Evolutionary conservation across 2,888 invertebrate species (phyloP), one percentile per base, ranked within the genome.

Genomic region (Halictus quadricinctus): DNA sequence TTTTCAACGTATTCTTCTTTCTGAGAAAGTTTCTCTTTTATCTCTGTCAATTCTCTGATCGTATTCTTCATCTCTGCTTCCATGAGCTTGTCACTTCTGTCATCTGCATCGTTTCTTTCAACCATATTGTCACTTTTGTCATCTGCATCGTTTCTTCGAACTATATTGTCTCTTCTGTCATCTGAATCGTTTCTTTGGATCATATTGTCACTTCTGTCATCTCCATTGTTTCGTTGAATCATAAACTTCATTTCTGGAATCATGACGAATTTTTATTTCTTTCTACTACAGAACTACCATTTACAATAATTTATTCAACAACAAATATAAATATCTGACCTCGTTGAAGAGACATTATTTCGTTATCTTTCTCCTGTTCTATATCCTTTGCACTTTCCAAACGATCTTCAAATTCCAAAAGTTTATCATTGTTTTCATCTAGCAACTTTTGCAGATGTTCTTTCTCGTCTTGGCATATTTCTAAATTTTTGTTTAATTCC

Each of bases 361-460:
- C 94, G 3, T 54, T 79, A 64, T 94, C 94, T 85, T 92, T 94
- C 3, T 94, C 94, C 46, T 87, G 86, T 29, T 93, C 92, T 66
- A 85, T 88, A 6, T 70, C 43, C 0, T 80, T 75, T 0, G 81
- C 81, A 18, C 82, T 73, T 21, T 87, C 72, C 29, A 92, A 85
- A 54, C 88, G 88, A 29, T 81, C 81, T 58, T 87, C 81, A 1
- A 80, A 78, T 25, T 80, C 76, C 66, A 77, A 41, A 41, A 83
- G 54, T 72, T 46, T 87, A 70, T 82, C 81, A 10, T 84, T 79
- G 76, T 83, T 88, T 36, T 89, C 87, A 0, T 88, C 80, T 4
- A 86, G 72, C 36, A 80, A 46, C 25, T 50, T 70, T 60, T 88
- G 87, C 41, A 86, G 58, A 48, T 36, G 2, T 7, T 85, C 72